Conservation (phyloP, 2,113 vertebrate genomes). For the Oostethus manadensis region DNA sequence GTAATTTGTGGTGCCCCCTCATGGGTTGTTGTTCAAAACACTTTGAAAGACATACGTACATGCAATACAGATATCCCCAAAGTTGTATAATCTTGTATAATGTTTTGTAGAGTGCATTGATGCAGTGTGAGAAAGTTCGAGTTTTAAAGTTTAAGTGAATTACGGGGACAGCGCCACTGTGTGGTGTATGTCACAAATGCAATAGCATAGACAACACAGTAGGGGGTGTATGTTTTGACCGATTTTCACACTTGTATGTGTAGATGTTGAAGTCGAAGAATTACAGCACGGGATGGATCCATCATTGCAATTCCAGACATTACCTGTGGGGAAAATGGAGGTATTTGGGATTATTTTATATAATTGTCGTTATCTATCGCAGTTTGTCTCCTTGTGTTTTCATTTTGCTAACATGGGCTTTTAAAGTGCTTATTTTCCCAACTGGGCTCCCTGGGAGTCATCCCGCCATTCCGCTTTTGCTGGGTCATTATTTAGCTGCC, state of each 20-base stretch:
- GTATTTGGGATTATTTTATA: not conserved
- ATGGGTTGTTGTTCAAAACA: too few species aligned
- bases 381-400: not conserved
- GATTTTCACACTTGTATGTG: not conserved
- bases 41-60: too few species aligned
- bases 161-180: too few species aligned
- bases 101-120: too few species aligned
- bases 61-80: too few species aligned
- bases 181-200: too few species aligned
- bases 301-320: not conserved
- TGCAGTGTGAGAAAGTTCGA: too few species aligned
- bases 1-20: too few species aligned
- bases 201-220: not conserved
- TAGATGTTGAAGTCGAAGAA: too few species aligned
- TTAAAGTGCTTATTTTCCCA: conserved; percentile 10
- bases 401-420: not conserved
- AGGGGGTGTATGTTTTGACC: not conserved
- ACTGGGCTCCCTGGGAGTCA: conserved; percentile 9
- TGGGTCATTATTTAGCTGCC: conserved; percentile 46
- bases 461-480: conserved; percentile 23
- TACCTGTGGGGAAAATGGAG: not conserved
- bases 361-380: not conserved
- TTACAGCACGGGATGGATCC: too few species aligned
- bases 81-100: too few species aligned
- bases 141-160: too few species aligned